These are phyloP conservation scores for Drosophila kambysellisi DNA, from an alignment of 2,888 invertebrate species.

Conservation along the genomic window DNA sequence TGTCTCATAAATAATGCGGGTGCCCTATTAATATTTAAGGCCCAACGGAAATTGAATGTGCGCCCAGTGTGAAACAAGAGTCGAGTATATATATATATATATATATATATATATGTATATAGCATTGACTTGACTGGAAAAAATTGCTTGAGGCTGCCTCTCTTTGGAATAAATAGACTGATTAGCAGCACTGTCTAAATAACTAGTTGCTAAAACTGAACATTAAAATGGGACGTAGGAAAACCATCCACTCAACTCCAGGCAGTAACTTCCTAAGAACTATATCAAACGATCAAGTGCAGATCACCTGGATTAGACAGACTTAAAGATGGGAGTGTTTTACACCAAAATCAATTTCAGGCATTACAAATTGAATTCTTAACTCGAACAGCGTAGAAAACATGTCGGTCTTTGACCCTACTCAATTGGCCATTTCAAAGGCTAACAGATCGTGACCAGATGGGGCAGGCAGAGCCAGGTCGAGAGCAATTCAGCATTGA, in stretches of 20 bases:
- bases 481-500: not conserved
- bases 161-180: not conserved
- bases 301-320: not conserved
- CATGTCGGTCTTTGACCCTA: not conserved
- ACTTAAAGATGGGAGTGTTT: not conserved
- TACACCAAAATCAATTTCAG: not conserved
- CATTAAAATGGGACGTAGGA: not conserved
- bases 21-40: conserved; percentile 74
- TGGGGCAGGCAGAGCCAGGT: not conserved
- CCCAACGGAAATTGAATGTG: conserved; percentile 71
- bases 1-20: conserved; percentile 72
- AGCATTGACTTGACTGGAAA: not conserved
- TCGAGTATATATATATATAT: not conserved
- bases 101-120: no score
- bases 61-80: conserved; percentile 7
- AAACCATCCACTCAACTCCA: not conserved
- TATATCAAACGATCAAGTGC: not conserved
- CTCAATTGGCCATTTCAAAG: not conserved
- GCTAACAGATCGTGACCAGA: conserved; percentile 1
- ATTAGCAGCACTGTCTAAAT: not conserved
- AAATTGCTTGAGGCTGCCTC: not conserved
- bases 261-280: no score
- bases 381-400: not conserved
- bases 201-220: not conserved
- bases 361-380: not conserved